phyloP scores from a whole-genome alignment of 2,797 vertebrate species.

The Hydrocynus forskahlii region DNA sequence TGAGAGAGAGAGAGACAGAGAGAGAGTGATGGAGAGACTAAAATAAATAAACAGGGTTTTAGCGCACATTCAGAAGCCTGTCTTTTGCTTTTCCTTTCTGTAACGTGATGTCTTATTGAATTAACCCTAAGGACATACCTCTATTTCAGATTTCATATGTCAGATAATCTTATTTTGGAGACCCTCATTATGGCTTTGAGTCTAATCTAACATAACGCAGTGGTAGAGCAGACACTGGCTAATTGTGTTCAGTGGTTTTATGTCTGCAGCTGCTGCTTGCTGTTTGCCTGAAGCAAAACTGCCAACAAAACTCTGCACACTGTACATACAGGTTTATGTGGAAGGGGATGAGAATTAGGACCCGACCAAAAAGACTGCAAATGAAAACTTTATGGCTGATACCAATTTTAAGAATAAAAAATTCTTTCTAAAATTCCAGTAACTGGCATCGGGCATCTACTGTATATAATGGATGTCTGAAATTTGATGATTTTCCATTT shows the following conservation, averaged over 20 bases:
- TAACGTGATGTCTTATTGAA: constrained; percentile 39
- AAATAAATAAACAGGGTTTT: not conserved
- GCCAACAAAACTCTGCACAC: not conserved
- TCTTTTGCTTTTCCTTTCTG: constrained; percentile 42
- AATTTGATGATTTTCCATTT: too few relatives aligned
- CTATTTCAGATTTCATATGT: constrained; percentile 43
- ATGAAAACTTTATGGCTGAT: too few relatives aligned
- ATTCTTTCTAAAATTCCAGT: too few relatives aligned
- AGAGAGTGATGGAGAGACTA: not conserved
- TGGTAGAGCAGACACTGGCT: constrained; percentile 3
- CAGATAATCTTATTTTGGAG: constrained; percentile 54
- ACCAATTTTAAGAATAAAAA: too few relatives aligned
- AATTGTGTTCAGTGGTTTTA: constrained; percentile 16
- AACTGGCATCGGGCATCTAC: too few relatives aligned
- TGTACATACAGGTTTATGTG: constrained; percentile 6
- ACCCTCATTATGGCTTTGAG: constrained; percentile 48
- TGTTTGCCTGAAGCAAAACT: constrained; percentile 9
- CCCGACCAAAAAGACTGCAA: not conserved
- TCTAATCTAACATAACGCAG: constrained; percentile 46
- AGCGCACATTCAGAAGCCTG: constrained; percentile 11
- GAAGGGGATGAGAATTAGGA: too few relatives aligned
- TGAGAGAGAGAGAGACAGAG: constrained; percentile 12
- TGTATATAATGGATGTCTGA: too few relatives aligned
- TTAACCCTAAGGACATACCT: constrained; percentile 41
- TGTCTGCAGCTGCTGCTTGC: constrained; percentile 3